Percentiles rank a stretch among this genome's conserved stretches.
Conservation (phyloP, 2,888 invertebrate genomes). For the Hylaea fasciaria region DNA sequence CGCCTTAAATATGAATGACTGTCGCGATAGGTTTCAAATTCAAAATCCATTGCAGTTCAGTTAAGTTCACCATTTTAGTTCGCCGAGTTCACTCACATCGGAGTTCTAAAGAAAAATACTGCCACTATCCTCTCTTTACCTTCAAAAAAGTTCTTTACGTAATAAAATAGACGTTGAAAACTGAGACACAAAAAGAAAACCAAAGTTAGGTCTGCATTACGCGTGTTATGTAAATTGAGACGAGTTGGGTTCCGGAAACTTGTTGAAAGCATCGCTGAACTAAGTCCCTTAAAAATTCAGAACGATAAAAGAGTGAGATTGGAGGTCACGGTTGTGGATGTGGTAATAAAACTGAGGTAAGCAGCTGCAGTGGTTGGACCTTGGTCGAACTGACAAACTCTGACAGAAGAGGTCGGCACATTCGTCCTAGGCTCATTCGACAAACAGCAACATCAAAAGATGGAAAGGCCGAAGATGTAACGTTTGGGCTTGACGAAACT, state of each 20-base stretch:
- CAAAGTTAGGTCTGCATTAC: conserved; percentile 67
- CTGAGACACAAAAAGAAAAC: conserved; percentile 48
- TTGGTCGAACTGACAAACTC: too few relatives aligned
- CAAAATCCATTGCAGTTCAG: too few relatives aligned
- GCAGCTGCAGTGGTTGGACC: not conserved
- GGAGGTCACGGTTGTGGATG: conserved; percentile 37
- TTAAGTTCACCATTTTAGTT: not conserved
- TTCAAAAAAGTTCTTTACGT: conserved; percentile 34
- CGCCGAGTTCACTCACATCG: conserved; percentile 4
- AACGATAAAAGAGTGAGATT: conserved; percentile 66
- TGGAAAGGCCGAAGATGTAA: too few relatives aligned
- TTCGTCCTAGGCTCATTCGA: too few relatives aligned
- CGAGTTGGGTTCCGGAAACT: conserved; percentile 56
- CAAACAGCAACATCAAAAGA: too few relatives aligned
- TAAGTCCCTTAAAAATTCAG: conserved; percentile 72
- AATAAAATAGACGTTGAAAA: conserved; percentile 41
- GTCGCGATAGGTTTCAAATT: too few relatives aligned
- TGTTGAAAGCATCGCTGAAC: conserved; percentile 66
- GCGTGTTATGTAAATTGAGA: conserved; percentile 73
- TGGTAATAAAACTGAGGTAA: conserved; percentile 27
- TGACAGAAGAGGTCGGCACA: too few relatives aligned
- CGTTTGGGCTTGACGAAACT: too few relatives aligned
- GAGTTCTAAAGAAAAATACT: conserved; percentile 18
- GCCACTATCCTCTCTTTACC: conserved; percentile 24
- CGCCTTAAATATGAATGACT: too few relatives aligned